These are phyloP conservation scores for Lepilemur septentrionalis DNA, from an alignment of 2,797 vertebrate species.

Conservation along the genomic window DNA sequence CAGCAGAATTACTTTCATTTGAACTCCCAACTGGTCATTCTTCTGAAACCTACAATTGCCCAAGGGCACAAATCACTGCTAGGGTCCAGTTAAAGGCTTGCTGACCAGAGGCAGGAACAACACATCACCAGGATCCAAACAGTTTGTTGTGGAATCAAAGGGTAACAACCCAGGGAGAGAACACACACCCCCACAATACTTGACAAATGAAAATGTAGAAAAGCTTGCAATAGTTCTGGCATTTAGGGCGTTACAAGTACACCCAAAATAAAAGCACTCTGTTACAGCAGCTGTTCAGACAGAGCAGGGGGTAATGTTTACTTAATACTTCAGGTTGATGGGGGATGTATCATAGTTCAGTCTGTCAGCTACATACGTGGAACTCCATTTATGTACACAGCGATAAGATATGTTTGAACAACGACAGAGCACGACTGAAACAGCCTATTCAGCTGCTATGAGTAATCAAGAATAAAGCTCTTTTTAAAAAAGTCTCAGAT, in stretches of 20 bases:
- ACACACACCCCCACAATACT: conserved; percentile 70
- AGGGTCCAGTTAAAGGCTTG: conserved; percentile 39
- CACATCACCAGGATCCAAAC: conserved; percentile 43
- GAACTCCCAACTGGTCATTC: conserved; percentile 26
- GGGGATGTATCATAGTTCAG: conserved; percentile 78
- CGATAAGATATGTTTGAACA: conserved; percentile 77
- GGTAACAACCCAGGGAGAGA: conserved; percentile 51
- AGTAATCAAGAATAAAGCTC: conserved; percentile 73
- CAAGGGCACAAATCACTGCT: conserved; percentile 52
- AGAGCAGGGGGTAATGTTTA: conserved; percentile 78
- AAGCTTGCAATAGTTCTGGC: conserved; percentile 73
- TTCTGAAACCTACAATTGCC: conserved; percentile 63
- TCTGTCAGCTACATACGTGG: conserved; percentile 76
- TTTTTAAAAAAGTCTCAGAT: conserved; percentile 28
- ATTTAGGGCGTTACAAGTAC: conserved; percentile 77
- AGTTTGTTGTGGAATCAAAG: conserved; percentile 61
- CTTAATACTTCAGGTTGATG: conserved; percentile 74
- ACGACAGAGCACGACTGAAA: conserved; percentile 65
- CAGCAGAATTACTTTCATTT: conserved; percentile 46
- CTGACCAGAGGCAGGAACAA: background rate
- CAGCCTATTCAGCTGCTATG: conserved; percentile 68
- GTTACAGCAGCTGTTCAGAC: conserved; percentile 73
- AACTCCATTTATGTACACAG: conserved; percentile 78
- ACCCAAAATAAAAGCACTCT: conserved; percentile 73
- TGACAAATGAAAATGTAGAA: conserved; percentile 73